Conservation (phyloP, 1,140 invertebrate genomes). For the Ganaspis sp. region DNA sequence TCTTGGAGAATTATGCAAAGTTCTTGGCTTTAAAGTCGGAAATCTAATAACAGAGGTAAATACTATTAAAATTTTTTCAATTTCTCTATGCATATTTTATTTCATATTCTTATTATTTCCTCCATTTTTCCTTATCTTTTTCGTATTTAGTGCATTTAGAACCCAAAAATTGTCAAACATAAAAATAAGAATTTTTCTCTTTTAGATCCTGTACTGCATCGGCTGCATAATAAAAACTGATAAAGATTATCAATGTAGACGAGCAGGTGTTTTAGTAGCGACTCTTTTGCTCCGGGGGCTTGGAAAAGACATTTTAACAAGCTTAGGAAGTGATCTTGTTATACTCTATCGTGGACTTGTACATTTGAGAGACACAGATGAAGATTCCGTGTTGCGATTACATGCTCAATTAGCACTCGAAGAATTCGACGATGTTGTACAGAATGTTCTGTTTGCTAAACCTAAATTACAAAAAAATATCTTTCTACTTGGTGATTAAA, state of each 20-base stretch:
- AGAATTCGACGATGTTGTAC: constrained; percentile 84
- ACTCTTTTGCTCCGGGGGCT: constrained; percentile 85
- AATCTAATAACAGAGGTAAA: constrained; percentile 84
- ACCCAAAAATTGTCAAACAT: too few species aligned
- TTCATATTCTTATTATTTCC: too few species aligned
- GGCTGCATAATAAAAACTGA: constrained; percentile 82
- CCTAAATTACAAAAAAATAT: constrained; percentile 81
- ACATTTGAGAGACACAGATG: constrained; percentile 79
- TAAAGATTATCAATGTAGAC: constrained; percentile 82
- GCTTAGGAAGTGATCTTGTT: constrained; percentile 81
- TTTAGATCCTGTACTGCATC: constrained; percentile 84
- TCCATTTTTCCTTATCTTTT: too few species aligned
- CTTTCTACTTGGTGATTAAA: constrained; percentile 51
- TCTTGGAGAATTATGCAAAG: constrained; percentile 88
- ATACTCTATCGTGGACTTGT: constrained; percentile 85
- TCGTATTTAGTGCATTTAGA: too few species aligned
- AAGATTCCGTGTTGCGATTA: constrained; percentile 82
- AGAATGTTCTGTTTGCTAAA: constrained; percentile 79
- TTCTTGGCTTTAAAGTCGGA: constrained; percentile 85
- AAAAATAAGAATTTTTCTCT: constrained; percentile 48
- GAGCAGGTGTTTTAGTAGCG: constrained; percentile 87
- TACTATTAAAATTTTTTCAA: constrained; percentile 19
- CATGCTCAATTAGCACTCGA: constrained; percentile 86
- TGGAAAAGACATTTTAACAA: constrained; percentile 80
- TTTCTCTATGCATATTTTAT: too few species aligned